Conservation (phyloP, 2,113 vertebrate species). For the Stegastes partitus region DNA sequence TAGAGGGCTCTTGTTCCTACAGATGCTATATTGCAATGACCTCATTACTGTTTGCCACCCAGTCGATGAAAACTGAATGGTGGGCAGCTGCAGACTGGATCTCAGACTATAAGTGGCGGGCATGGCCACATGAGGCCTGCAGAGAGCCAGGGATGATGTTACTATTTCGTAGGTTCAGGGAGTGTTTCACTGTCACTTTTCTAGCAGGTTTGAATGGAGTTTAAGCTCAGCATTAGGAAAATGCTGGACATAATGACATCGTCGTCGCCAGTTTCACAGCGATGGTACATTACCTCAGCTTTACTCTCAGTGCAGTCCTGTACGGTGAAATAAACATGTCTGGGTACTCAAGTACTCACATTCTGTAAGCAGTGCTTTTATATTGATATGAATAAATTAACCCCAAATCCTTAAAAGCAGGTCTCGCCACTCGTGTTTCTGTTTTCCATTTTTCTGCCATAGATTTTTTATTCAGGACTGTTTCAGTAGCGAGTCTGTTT, state of each 20-base stretch:
- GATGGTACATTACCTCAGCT: slow-evolving; percentile 24
- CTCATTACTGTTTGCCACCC: slow-evolving; percentile 71
- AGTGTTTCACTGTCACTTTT: slow-evolving; percentile 5
- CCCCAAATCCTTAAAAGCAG: too few relatives aligned
- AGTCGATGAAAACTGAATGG: slow-evolving; percentile 71
- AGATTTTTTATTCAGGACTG: too few relatives aligned
- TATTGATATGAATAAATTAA: too few relatives aligned
- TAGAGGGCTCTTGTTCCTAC: slow-evolving; percentile 68
- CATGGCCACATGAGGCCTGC: slow-evolving; percentile 21
- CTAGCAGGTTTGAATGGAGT: slow-evolving; percentile 6
- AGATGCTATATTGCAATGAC: slow-evolving; percentile 71
- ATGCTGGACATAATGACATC: slow-evolving; percentile 22
- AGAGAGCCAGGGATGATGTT: slow-evolving; percentile 38
- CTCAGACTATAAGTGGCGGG: slow-evolving; percentile 35
- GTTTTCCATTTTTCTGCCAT: too few relatives aligned
- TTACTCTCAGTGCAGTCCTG: slow-evolving; percentile 13
- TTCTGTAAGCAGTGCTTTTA: too few relatives aligned
- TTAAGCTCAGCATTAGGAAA: slow-evolving; percentile 20
- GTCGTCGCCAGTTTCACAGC: neutral
- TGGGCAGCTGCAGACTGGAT: slow-evolving; percentile 69
- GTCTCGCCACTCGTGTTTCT: too few relatives aligned
- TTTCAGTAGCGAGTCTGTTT: too few relatives aligned
- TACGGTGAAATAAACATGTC: slow-evolving; percentile 4
- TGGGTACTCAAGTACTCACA: too few relatives aligned
- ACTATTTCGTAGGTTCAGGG: slow-evolving; percentile 16